Base-by-base conservation (phyloP, 1,140 invertebrate species). In the Drosophila sechellia region DNA sequence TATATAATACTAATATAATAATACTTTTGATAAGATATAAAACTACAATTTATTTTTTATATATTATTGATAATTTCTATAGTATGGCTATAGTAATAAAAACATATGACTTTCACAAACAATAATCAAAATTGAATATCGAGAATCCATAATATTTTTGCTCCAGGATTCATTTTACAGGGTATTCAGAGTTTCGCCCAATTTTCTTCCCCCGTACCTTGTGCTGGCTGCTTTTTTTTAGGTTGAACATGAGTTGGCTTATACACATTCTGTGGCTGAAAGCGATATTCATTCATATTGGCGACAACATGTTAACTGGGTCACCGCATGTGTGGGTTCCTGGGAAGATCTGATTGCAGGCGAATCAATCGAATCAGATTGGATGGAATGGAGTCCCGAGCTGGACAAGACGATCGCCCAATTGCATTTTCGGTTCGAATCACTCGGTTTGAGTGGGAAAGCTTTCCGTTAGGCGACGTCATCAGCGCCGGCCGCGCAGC, bases 401-500 rank as follows among this genome's bases (percentile, higher is more conserved):
- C 43, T 22, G 43, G 20, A 12, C 12, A 13, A 20, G 17, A 40
- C 58, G 61, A 60, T 73, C 55, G 40, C 53, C 48, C 72, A 86
- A 86, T 74, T 86, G 77, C 69, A 78, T 59, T 84, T 56, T 72
- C 83, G 87, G 81, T 87, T 81, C 70, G 68, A 73, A 59, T 49
- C 37, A 27, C 20, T 12, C 52, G n/a, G 20, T 3, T 3, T 52
- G 48, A 27, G 25, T 52, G 72, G 52, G 53, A 78, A 77, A 86
- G 81, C 83, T 87, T 86, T 81, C 81, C 78, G 81, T 86, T 86
- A 86, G 83, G 73, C 71, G 40, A 66, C 66, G 59, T 71, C 68
- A 71, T 68, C 66, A 34, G 5, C 49, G 49, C 31, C 31, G 39
- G 37, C 39, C 15, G 39, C 64, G 49, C 59, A 49, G 43, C 81